These are phyloP conservation scores for Pangasius sanitwongsei DNA, from an alignment of 2,797 vertebrate genomes.

Conservation along the genomic window DNA sequence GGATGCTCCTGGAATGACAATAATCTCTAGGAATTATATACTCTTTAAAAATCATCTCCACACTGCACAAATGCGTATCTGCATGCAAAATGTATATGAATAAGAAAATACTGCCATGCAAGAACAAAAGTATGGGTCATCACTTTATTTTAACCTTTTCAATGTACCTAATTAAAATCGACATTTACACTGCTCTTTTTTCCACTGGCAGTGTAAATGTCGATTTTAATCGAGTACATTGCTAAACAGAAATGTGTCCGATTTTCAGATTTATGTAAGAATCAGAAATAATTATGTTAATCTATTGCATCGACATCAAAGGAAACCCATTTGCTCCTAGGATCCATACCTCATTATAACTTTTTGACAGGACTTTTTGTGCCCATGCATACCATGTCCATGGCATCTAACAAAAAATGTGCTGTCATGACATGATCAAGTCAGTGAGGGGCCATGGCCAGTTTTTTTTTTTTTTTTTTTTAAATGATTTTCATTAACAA, in stretches of 20 bases:
- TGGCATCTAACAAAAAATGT: conserved; percentile 20
- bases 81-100: background rate
- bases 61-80: background rate
- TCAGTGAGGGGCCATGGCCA: background rate
- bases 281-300: conserved; percentile 40
- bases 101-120: background rate
- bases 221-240: conserved; percentile 20
- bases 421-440: conserved; percentile 16
- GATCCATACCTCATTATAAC: conserved; percentile 6
- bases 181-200: background rate
- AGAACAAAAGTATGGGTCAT: background rate
- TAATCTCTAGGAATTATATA: background rate
- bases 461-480: background rate
- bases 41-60: background rate
- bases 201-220: background rate
- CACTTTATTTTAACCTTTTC: conserved; percentile 9
- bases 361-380: conserved; percentile 25
- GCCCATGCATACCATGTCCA: conserved; percentile 32
- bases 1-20: background rate
- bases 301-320: conserved; percentile 36
- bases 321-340: background rate
- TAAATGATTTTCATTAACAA: background rate
- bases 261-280: conserved; percentile 15
- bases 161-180: background rate
- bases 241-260: conserved; percentile 25